Evolutionary conservation across 2,797 vertebrate genomes (phyloP).

Genomic region (Sebastes taczanowskii): DNA sequence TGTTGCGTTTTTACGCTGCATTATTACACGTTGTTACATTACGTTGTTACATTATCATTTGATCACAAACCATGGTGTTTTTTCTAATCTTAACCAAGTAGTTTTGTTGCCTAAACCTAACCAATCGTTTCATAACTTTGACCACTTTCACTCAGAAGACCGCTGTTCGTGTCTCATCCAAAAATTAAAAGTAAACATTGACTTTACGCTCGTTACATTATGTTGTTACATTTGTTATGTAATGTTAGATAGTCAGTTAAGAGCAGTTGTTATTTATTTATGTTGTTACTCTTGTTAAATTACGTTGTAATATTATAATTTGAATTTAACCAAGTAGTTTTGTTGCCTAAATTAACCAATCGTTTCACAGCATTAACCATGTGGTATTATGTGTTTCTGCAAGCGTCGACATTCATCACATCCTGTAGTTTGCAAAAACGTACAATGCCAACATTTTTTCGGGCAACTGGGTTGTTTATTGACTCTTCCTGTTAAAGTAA

Average conservation of each 20-base stretch:
- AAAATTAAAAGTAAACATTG: no score
- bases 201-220: no score
- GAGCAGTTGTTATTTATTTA: no score
- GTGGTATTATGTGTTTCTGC: background rate
- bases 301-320: background rate
- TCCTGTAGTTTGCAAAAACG: background rate
- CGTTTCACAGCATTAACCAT: background rate
- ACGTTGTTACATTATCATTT: background rate
- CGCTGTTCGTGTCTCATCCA: no score
- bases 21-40: no score
- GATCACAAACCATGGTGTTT: background rate
- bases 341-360: background rate
- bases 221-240: no score
- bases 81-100: background rate
- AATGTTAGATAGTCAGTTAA: no score
- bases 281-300: background rate
- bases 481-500: constrained; percentile 5
- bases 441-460: background rate
- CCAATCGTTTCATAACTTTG: background rate
- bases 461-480: background rate
- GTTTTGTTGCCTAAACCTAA: background rate
- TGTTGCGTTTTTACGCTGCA: no score
- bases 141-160: background rate
- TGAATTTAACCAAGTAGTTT: background rate
- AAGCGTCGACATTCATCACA: background rate